Base-by-base conservation (phyloP, 2,888 invertebrate genomes). In the Drosophila yooni region DNA sequence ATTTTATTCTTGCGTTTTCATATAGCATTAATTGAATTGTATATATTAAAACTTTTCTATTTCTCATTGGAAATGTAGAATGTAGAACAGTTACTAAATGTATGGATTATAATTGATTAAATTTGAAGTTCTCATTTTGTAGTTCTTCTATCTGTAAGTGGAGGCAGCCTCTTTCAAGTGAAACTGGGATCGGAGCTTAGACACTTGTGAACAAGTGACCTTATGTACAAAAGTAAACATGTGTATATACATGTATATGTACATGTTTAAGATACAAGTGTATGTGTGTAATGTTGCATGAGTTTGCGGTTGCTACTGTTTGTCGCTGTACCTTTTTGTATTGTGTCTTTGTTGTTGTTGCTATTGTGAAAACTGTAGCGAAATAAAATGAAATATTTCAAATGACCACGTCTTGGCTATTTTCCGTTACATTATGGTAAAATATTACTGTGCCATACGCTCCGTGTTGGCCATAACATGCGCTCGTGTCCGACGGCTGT, bases 341-440 rank as follows among this genome's bases (percentile, higher is more conserved):
- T 15, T 8, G 46, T 15, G 25, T 15, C 79, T 65, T 84, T 63
- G 77, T 52, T 76, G 74, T 29, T 68, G 76, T 27, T 69, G 57
- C 51, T 58, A 33, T 74, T 76, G 83, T 73, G 71, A 81, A 81
- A 81, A 83, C 78, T 80, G 73, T 75, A 88, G 90, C 81, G 75
- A 86, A 86, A 88, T 90, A 81, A 87, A 86, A 89, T 90, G 88
- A 86, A 84, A 83, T 77, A 85, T 85, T 91, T 84, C 75, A 88
- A 91, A 91, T 91, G 90, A 84, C 89, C 91, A 89, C 82, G 82
- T 85, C 81, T 83, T 88, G 90, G 86, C 91, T 84, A 86, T 86
- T 91, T 86, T 79, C 91, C 91, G 86, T 86, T 89, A 91, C 90
- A 91, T 86, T 86, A 86, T 91, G 90, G 83, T 86, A 89, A 86